These are phyloP conservation scores for Pygmarrhopalites habei DNA, from an alignment of 1,140 invertebrate species.

Conservation along the genomic window DNA sequence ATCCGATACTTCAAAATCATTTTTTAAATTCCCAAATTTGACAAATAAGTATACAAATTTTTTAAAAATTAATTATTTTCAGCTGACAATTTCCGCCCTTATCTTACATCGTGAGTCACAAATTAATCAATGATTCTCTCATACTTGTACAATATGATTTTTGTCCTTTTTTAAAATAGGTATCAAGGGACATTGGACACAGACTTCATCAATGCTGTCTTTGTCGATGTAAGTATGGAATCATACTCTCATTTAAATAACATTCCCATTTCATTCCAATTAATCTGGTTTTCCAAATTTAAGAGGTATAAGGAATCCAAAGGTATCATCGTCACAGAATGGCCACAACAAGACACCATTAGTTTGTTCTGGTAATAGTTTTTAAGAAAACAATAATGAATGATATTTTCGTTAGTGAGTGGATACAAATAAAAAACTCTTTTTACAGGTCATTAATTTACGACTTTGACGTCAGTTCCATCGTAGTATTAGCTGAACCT, in stretches of 20 bases:
- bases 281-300: too few relatives aligned
- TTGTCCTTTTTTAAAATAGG: too few relatives aligned
- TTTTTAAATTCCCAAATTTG: background rate
- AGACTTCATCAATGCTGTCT: constrained; percentile 98
- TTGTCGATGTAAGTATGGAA: constrained; percentile 81
- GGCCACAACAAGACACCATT: constrained; percentile 83
- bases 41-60: background rate
- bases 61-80: constrained; percentile 22
- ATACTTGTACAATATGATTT: too few relatives aligned
- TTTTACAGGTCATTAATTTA: constrained; percentile 94
- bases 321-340: constrained; percentile 95
- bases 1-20: background rate
- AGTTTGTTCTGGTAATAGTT: constrained; percentile 98
- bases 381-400: too few relatives aligned
- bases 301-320: constrained; percentile 94
- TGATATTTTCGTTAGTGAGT: too few relatives aligned
- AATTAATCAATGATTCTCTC: too few relatives aligned
- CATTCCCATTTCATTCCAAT: too few relatives aligned
- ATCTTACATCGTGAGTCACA: constrained; percentile 90
- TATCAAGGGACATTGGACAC: constrained; percentile 96
- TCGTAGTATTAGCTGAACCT: constrained; percentile 86
- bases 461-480: constrained; percentile 92
- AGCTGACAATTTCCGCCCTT: constrained; percentile 96
- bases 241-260: background rate
- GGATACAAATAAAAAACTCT: too few relatives aligned